phyloP scores from a whole-genome alignment of 2,797 vertebrate species.

The Sebastes aleutianus region DNA sequence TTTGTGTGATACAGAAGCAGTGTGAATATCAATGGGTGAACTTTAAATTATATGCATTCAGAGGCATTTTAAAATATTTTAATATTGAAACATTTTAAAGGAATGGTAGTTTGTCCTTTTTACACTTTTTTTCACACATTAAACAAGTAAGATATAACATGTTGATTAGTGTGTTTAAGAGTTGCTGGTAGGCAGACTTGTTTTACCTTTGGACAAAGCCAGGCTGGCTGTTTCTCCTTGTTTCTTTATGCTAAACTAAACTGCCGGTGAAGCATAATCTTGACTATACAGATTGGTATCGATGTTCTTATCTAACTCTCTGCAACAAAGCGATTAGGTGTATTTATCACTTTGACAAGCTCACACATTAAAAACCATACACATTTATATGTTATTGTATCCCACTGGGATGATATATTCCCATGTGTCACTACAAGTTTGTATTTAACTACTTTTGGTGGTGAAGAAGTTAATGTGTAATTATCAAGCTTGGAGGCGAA shows the following conservation, averaged over 20 bases:
- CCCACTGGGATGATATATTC: neutral
- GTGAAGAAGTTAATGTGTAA: slow-evolving; percentile 14
- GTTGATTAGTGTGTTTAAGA: neutral
- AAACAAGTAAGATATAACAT: neutral
- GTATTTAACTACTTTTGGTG: neutral
- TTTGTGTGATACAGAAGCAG: neutral
- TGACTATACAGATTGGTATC: neutral
- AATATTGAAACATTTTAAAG: neutral
- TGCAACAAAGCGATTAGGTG: neutral
- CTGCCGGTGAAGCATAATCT: neutral
- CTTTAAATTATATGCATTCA: neutral
- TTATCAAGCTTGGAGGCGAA: slow-evolving; percentile 14
- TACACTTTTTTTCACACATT: neutral
- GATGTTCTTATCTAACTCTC: neutral
- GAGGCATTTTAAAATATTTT: neutral
- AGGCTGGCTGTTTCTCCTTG: neutral
- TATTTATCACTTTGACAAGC: neutral
- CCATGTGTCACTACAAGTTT: neutral
- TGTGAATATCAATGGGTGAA: neutral
- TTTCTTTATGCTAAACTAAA: neutral
- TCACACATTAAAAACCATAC: neutral
- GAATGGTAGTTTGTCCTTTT: neutral
- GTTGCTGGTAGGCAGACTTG: neutral
- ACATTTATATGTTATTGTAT: neutral
- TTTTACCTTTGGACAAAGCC: neutral